Base-by-base conservation (phyloP, 2,888 invertebrate species). In the Vesta saturnalis region DNA sequence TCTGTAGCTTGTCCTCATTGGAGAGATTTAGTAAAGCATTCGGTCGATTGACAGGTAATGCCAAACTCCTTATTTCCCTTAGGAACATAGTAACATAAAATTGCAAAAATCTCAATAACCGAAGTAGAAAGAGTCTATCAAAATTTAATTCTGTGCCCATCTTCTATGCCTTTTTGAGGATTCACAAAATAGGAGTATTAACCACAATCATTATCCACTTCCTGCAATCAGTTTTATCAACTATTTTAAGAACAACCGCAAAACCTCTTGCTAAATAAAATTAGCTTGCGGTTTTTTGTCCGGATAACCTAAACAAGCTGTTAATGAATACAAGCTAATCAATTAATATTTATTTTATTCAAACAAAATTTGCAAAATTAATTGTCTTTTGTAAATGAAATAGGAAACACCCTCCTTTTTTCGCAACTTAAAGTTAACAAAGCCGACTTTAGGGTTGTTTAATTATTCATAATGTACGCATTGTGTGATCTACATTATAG, bases 71-170 rank as follows among this genome's bases (percentile, higher is more conserved):
- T 52, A 52, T 52, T 52, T 52, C 52, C 52, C 52, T 52, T 52
- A 52, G 52, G 52, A 52, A 52, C 19, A 52, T 52, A 21, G 6
- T 19, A 52, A 52, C 52, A 18, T 19, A 52, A 52, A 52, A 52
- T 52, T 52, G 52, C 52, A 21, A 52, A 52, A 52, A 52, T 52
- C 52, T 52, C 52, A 52, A 52, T 52, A 52, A 52, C 52, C 52
- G 52, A 52, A 52, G 19, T 19, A 52, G 52, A 52, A 52, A 47
- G n/a, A 52, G 19, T 18, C 52, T 19, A 52, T 52, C 52, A 52
- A 52, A 52, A 52, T 52, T 52, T 52, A 19, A 19, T 52, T 52
- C 19, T 19, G 18, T 52, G n/a, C 18, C 12, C 52, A 19, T 52
- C 18, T 52, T 12, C 18, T 52, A 39, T 10, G 16, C 18, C 12